Conservation (phyloP, 2,113 vertebrate genomes). For the Callipepla squamata region DNA sequence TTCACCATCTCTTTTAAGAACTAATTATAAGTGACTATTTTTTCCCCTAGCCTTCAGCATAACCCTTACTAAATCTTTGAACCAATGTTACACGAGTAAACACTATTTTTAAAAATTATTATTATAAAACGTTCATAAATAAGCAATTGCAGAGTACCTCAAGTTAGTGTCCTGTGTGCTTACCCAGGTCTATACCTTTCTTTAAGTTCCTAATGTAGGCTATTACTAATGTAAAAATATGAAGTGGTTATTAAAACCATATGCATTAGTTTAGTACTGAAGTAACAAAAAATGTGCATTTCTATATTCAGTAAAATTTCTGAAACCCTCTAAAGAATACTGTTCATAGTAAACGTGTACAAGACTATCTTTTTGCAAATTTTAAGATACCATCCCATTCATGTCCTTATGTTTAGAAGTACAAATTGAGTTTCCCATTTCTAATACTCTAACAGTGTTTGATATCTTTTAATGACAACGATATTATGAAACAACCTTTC, state of each 20-base stretch:
- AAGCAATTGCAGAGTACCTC: not conserved
- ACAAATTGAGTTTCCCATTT: not conserved
- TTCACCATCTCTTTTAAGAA: not conserved
- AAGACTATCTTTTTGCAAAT: not conserved
- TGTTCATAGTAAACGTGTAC: not conserved
- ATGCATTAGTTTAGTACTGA: not conserved
- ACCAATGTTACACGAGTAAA: not conserved
- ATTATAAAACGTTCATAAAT: not conserved
- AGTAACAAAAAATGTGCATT: not conserved
- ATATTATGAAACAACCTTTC: not conserved
- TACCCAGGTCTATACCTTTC: not conserved
- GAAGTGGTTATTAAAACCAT: not conserved
- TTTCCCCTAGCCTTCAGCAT: not conserved
- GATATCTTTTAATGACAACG: not conserved
- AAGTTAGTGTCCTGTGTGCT: accelerated
- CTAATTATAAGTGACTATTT: not conserved
- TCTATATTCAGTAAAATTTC: not conserved
- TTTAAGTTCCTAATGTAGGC: not conserved
- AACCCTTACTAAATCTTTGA: not conserved
- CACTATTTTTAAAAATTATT: not conserved
- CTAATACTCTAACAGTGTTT: not conserved
- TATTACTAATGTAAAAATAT: not conserved
- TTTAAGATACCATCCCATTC: not conserved
- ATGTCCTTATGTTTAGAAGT: not conserved
- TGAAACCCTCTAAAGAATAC: not conserved